Evolutionary conservation across 35 echinoderm and acorn worm genomes (phyloP), one percentile per base, ranked within the genome.

Genomic region (Lytechinus variegatus): DNA sequence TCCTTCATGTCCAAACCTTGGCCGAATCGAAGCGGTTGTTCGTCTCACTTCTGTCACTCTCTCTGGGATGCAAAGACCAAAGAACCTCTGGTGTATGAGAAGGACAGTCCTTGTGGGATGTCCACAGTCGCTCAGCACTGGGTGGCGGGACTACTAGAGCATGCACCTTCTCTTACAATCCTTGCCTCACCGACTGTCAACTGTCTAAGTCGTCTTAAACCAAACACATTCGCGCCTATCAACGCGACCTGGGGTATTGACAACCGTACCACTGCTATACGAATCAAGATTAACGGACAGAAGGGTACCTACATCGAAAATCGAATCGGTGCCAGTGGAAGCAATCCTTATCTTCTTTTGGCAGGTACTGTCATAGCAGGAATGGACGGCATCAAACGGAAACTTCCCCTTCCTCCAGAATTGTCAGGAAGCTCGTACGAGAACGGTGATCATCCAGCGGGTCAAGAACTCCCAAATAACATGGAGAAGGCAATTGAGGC

Each of bases 1-100:
- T 96, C 95, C 44, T 97, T 97, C 57, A 97, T 97, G 97, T 95
- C 95, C 10, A 96, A 96, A 89, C 97, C 97, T 8, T 96, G 89
- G 61, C 29, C 56, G 9, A 88, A 94, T 16, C 27, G 91, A 6
- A 94, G 92, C 27, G 95, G 93, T 16, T 89, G 91, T 8, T 89
- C 92, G 2, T 94, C 61, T 5, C 97, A 97, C 55, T 92, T 96
- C 27, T 94, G 94, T 87, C 97, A 97, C 60, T 97, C 97, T 27
- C 94, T 97, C 86, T 97, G 97, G 97, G 60, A 52, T 28, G 52
- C 92, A 1, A 88, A 94, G 52, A 88, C 95, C 5, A 96, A 96
- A 52, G 96, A 24, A 44, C 61, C 95, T 21, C 14, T 94, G 9
- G 56, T 94, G 28, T 86, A 16, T 89, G 97, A 96, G 86, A 14